Percentiles rank a stretch among this genome's conserved stretches.
Conservation (phyloP, 1,140 invertebrate species). For the Rhagoletis zephyria region DNA sequence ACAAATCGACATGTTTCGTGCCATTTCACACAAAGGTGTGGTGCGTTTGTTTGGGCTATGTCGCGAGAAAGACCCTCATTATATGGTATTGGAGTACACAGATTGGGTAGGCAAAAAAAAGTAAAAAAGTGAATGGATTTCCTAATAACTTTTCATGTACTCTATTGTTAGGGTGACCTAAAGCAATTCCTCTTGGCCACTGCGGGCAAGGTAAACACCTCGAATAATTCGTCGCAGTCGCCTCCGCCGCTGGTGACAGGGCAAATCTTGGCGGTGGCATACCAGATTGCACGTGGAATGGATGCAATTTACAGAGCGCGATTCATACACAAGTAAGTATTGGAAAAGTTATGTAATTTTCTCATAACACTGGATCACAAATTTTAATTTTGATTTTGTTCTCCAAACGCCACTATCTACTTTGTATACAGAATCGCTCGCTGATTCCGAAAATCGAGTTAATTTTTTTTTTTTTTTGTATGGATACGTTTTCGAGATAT, state of each 20-base stretch:
- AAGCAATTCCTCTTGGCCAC: constrained; percentile 94
- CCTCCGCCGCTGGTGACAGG: constrained; percentile 79
- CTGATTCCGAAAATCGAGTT: too few species aligned
- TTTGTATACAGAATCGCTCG: too few species aligned
- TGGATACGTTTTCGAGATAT: too few species aligned
- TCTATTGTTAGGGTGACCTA: constrained; percentile 83
- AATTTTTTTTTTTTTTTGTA: too few species aligned
- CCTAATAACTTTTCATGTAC: background rate
- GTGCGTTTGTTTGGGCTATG: constrained; percentile 86
- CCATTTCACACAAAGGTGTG: constrained; percentile 86
- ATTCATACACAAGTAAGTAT: constrained; percentile 69
- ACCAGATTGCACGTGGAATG: constrained; percentile 88
- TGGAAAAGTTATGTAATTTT: background rate
- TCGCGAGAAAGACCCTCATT: constrained; percentile 87
- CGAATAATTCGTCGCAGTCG: constrained; percentile 64
- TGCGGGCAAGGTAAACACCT: constrained; percentile 68
- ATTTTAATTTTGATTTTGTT: too few species aligned
- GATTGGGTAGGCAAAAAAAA: constrained; percentile 83
- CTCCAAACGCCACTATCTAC: too few species aligned
- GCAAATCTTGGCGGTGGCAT: constrained; percentile 82
- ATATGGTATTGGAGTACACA: constrained; percentile 91
- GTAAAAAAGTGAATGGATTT: background rate
- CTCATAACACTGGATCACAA: too few species aligned
- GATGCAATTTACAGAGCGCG: constrained; percentile 79
- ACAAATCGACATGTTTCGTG: constrained; percentile 88